phyloP scores from a whole-genome alignment of 37 sponge, comb jelly and placozoan species.

The Trichoplax adhaerens region DNA sequence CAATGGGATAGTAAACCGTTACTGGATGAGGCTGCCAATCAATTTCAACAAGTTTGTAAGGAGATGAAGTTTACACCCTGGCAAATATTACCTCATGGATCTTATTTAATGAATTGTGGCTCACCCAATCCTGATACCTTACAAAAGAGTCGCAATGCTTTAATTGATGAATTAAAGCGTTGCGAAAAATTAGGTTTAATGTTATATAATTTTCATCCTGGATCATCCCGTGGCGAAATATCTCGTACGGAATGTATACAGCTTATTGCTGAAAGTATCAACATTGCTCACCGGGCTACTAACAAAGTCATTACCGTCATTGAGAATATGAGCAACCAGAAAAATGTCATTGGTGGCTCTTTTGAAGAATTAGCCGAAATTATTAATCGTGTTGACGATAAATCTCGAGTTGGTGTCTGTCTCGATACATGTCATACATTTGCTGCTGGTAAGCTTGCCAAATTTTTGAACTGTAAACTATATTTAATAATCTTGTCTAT shows the following conservation, averaged over 20 bases:
- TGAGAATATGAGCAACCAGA: slow-evolving; percentile 17
- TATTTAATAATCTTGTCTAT: too few relatives aligned
- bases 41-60: neutral
- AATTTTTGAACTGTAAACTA: too few relatives aligned
- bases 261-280: slow-evolving; percentile 13
- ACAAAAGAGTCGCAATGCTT: slow-evolving; percentile 5
- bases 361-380: slow-evolving; percentile 10
- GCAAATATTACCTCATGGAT: slow-evolving; percentile 8
- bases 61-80: neutral
- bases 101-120: slow-evolving; percentile 13
- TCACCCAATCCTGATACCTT: slow-evolving; percentile 9
- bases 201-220: slow-evolving; percentile 14
- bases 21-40: neutral
- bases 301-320: slow-evolving; percentile 5
- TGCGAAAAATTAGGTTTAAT: slow-evolving; percentile 6
- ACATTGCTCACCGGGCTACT: neutral
- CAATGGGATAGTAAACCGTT: slow-evolving; percentile 11
- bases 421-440: slow-evolving; percentile 17
- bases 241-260: slow-evolving; percentile 4
- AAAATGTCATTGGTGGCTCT: slow-evolving; percentile 3
- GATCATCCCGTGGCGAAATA: slow-evolving; percentile 12
- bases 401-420: slow-evolving; percentile 16
- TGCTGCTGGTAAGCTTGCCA: slow-evolving; percentile 2
- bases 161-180: slow-evolving; percentile 7
- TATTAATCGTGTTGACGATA: slow-evolving; percentile 10